Percentiles rank a stretch among this genome's conserved stretches.
Conservation (phyloP, 92 coral and sea anemone species). For the Pocillopora meandrina region DNA sequence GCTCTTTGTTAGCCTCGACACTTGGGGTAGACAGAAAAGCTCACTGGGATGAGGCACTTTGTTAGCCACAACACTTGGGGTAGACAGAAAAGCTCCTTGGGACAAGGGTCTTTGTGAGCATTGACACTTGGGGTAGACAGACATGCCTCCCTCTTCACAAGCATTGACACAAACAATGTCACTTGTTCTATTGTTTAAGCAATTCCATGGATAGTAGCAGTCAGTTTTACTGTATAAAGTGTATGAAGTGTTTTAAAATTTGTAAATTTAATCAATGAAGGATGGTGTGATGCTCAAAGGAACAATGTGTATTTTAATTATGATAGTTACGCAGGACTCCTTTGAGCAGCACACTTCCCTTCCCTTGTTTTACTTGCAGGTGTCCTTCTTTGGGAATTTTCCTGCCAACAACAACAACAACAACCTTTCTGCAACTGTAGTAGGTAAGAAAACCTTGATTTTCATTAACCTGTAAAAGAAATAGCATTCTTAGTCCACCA, state of each 20-base stretch:
- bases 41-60: no score
- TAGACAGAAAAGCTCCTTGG: not conserved
- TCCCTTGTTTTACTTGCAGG: not conserved
- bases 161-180: no score
- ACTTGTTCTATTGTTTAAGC: not conserved
- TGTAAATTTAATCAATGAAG: not conserved
- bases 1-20: no score
- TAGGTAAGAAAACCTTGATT: not conserved
- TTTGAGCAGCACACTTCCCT: conserved; percentile 13
- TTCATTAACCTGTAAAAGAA: no score
- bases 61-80: no score
- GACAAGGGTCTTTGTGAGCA: not conserved
- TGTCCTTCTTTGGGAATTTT: conserved; percentile 4
- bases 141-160: not conserved
- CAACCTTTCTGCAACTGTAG: not conserved
- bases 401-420: not conserved
- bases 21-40: no score
- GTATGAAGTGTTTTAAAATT: not conserved
- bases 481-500: no score
- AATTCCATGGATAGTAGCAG: not conserved
- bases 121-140: not conserved
- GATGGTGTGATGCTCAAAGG: not conserved
- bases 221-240: not conserved
- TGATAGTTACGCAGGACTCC: not conserved
- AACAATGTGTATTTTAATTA: not conserved